Percentiles rank a stretch among this genome's conserved stretches.
Evolutionary conservation across 2,797 vertebrate species (phyloP).

Genomic region (Linurgus olivaceus): DNA sequence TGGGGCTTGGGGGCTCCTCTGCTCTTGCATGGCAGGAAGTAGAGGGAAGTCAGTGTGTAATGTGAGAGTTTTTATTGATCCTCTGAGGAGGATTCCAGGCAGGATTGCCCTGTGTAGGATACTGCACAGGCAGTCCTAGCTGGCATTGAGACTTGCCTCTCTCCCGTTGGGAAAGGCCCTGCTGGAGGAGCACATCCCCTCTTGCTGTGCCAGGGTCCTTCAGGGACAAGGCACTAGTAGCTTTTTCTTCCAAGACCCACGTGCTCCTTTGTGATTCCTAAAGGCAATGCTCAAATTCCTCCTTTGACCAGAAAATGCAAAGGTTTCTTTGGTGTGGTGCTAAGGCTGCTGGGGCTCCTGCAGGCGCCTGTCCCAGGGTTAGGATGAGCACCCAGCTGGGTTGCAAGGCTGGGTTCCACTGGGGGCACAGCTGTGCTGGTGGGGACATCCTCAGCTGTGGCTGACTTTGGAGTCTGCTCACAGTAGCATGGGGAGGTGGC

Average conservation of each 20-base stretch:
- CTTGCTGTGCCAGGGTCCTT: not conserved
- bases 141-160: not conserved
- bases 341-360: not conserved
- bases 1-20: rapidly evolving
- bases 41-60: not conserved
- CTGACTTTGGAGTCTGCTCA: not conserved
- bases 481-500: not conserved
- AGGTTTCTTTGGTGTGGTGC: not conserved
- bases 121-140: not conserved
- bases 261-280: not conserved
- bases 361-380: not conserved
- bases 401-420: rapidly evolving
- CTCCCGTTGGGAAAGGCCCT: not conserved
- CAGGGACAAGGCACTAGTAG: not conserved
- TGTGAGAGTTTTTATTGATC: not conserved
- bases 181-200: not conserved
- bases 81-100: not conserved
- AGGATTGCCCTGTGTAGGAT: not conserved
- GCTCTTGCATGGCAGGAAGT: rapidly evolving
- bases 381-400: not conserved
- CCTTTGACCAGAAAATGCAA: not conserved
- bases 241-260: not conserved
- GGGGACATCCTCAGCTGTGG: not conserved
- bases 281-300: not conserved
- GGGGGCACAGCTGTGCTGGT: not conserved